Base-by-base conservation (phyloP, 2,888 invertebrate species). In the Corbicula japonica region DNA sequence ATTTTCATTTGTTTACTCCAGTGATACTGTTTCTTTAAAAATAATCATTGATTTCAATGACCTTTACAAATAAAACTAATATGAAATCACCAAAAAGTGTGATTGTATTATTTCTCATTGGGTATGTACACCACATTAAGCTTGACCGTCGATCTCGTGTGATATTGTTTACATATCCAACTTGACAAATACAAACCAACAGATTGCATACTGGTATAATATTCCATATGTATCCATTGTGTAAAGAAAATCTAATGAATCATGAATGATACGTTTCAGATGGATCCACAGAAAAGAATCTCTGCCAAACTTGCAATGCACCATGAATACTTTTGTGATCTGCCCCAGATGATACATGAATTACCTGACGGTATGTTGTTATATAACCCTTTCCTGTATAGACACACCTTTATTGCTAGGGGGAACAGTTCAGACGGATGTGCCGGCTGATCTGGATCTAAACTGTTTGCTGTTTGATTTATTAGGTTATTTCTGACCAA, bases 271-370 rank as follows among this genome's bases (percentile, higher is more conserved):
- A 18, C 26, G 10, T 87, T 92, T 34, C 88, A 95, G 94, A 91
- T 95, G 87, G 92, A 98, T 94, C 99, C 99, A 21, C 95, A 96
- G 89, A 95, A 96, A 89, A 95, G 99, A 91, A 96, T 98, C 93
- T 96, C 97, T 68, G 98, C 99, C 69, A 96, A 96, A 61, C 95
- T 96, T 50, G 98, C 99, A 56, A 95, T 98, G 94, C 95, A 95
- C 83, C 98, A 99, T 95, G 95, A 96, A 76, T 99, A 98, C 95
- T 99, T 99, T 94, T 95, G 96, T 83, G 96, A 96, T 87, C 96
- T 99, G 94, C 98, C 99, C 92, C 96, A 96, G 93, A 96, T 97
- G 94, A 95, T 99, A 87, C 95, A 97, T 93, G 97, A 98, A 93
- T 95, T 99, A 94, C 97, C 98, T 88, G 98, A 98, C 93, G 97